Evolutionary conservation across 92 coral and sea anemone genomes (phyloP).

Genomic region (Metridium senile): DNA sequence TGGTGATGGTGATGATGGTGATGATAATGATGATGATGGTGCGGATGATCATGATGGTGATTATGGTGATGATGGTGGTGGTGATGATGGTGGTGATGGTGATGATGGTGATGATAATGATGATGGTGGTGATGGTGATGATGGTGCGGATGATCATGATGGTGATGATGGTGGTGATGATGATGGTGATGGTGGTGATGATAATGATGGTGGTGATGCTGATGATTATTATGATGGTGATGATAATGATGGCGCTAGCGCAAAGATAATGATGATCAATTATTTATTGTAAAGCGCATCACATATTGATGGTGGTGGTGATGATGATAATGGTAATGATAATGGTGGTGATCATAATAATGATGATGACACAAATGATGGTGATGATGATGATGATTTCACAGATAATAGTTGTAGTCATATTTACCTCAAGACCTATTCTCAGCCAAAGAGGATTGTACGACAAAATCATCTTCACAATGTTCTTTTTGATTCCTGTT

Average conservation of each 20-base stretch:
- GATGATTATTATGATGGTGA: background rate
- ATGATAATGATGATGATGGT: background rate
- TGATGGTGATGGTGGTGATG: background rate
- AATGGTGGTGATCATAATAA: background rate
- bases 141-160: too few species aligned
- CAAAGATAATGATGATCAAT: too few species aligned
- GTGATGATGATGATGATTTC: background rate
- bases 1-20: background rate
- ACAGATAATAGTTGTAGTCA: background rate
- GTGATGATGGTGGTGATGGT: background rate
- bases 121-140: background rate
- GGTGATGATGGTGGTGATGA: background rate
- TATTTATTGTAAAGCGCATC: too few species aligned
- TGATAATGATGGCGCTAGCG: background rate
- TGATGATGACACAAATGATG: too few species aligned
- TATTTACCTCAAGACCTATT: constrained; percentile 89
- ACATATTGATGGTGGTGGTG: background rate
- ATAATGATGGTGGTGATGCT: background rate
- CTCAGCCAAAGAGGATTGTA: constrained; percentile 97
- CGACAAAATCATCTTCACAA: constrained; percentile 80
- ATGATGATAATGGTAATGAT: background rate
- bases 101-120: background rate
- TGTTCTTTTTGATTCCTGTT: constrained; percentile 87
- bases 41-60: background rate
- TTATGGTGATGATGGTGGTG: background rate